phyloP scores from a whole-genome alignment of 1,140 invertebrate species.

The Atta cephalotes region DNA sequence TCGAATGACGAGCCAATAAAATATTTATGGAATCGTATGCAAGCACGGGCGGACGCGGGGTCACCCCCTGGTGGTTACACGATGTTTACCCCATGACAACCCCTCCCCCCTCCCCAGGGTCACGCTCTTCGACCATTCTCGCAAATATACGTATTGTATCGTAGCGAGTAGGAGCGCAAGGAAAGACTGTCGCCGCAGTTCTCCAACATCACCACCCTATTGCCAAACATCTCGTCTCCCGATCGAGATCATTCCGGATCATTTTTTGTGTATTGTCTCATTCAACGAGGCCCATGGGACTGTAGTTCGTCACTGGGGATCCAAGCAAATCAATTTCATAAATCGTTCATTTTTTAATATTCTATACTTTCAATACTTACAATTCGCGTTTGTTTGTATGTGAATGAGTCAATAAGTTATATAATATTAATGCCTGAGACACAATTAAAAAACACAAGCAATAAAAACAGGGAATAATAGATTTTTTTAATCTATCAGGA shows the following conservation, averaged over 20 bases:
- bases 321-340: constrained; percentile 18
- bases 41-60: constrained; percentile 58
- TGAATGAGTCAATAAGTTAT: too few species aligned
- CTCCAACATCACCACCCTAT: constrained; percentile 30
- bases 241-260: constrained; percentile 43
- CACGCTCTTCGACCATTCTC: constrained; percentile 8
- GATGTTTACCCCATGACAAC: constrained; percentile 81
- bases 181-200: constrained; percentile 48
- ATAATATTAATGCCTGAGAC: too few species aligned
- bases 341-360: constrained; percentile 9
- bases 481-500: too few species aligned
- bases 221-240: constrained; percentile 24
- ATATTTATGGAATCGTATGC: constrained; percentile 85
- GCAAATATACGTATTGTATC: constrained; percentile 49
- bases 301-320: too few species aligned
- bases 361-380: background rate
- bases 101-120: constrained; percentile 19
- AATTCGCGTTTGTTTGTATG: background rate
- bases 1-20: constrained; percentile 85
- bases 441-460: too few species aligned
- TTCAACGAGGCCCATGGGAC: constrained; percentile 37
- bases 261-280: constrained; percentile 33
- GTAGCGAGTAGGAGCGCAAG: constrained; percentile 34
- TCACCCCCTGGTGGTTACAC: constrained; percentile 81
- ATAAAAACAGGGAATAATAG: too few species aligned